Conservation (phyloP, 2,888 invertebrate genomes). For the Lydus trimaculatus region DNA sequence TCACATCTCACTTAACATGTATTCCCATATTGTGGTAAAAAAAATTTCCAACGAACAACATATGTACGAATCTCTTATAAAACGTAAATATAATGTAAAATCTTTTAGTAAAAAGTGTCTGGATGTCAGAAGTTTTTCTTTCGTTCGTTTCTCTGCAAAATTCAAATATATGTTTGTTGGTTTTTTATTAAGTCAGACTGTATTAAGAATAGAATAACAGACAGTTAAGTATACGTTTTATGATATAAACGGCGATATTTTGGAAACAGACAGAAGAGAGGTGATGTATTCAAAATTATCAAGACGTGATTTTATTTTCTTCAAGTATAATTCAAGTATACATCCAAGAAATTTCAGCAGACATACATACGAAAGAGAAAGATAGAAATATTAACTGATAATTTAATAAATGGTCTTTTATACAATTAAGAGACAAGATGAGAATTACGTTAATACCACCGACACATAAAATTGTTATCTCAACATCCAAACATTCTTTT, state of each 20-base stretch:
- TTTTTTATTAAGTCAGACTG: not conserved
- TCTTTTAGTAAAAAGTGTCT: not conserved
- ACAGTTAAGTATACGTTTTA: slow-evolving; percentile 26
- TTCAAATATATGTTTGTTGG: not conserved
- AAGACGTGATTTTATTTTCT: too few relatives aligned
- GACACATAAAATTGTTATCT: not conserved
- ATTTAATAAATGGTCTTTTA: slow-evolving; percentile 40
- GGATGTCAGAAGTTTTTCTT: not conserved
- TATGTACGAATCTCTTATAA: slow-evolving; percentile 35
- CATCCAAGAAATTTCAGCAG: slow-evolving; percentile 38
- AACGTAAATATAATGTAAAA: not conserved
- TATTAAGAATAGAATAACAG: slow-evolving; percentile 16
- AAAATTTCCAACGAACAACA: slow-evolving; percentile 31
- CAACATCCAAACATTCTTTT: not conserved
- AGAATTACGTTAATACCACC: not conserved
- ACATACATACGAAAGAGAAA: slow-evolving; percentile 33
- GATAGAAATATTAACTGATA: slow-evolving; percentile 39
- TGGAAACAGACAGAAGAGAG: slow-evolving; percentile 34
- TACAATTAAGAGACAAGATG: slow-evolving; percentile 32
- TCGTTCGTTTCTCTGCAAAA: not conserved
- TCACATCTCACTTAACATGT: slow-evolving; percentile 45
- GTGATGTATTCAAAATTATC: slow-evolving; percentile 38
- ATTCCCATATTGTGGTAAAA: slow-evolving; percentile 34
- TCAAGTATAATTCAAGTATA: too few relatives aligned
- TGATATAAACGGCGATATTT: slow-evolving; percentile 25